phyloP scores from a whole-genome alignment of 2,797 vertebrate genomes.

The Leptoclinus maculatus region DNA sequence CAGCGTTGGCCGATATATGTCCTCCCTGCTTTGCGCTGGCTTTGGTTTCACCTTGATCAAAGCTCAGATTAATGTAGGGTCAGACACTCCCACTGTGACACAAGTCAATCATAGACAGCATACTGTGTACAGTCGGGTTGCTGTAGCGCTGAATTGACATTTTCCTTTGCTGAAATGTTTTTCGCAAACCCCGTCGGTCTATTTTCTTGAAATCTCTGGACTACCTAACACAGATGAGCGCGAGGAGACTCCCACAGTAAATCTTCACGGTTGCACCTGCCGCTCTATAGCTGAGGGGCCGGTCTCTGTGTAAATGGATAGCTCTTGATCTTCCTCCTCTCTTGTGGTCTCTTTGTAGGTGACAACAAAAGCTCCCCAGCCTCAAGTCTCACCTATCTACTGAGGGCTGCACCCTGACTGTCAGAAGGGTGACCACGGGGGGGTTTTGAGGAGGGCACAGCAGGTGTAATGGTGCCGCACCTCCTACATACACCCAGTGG shows the following conservation, averaged over 20 bases:
- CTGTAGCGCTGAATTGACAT: background rate
- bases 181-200: background rate
- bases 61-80: constrained; percentile 25
- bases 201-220: background rate
- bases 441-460: constrained; percentile 14
- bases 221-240: background rate
- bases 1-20: constrained; percentile 43
- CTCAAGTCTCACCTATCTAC: constrained; percentile 26
- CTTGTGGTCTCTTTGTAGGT: constrained; percentile 67
- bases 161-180: constrained; percentile 13
- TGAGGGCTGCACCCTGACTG: constrained; percentile 5
- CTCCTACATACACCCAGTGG: constrained; percentile 5
- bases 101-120: background rate
- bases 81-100: background rate
- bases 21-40: background rate
- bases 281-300: constrained; percentile 38
- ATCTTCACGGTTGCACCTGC: constrained; percentile 31
- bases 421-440: constrained; percentile 12
- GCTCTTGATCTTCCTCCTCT: constrained; percentile 65
- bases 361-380: constrained; percentile 53
- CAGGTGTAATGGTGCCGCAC: constrained; percentile 4
- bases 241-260: constrained; percentile 21
- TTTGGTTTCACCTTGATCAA: constrained; percentile 55
- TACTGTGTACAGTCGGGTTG: background rate
- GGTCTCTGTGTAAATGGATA: constrained; percentile 65